phyloP scores from a whole-genome alignment of 64 coral and sea anemone genomes.

The Orbicella faveolata region DNA sequence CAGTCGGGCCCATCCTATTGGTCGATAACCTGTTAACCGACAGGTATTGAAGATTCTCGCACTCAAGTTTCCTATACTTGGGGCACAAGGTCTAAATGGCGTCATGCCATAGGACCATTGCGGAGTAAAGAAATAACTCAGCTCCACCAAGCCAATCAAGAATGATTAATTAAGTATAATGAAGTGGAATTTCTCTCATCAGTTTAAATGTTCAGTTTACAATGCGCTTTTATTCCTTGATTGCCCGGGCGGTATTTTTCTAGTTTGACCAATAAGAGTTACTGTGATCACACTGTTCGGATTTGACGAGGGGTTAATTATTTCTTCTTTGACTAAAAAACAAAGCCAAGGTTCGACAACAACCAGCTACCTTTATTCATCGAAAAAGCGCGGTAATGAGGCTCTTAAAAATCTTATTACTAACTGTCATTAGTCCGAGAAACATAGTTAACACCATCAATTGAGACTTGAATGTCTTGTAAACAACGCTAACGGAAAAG shows the following conservation, averaged over 20 bases:
- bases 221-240: slow-evolving; percentile 28
- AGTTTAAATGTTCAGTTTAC: slow-evolving; percentile 5
- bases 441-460: background rate
- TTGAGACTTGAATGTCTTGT: too few species aligned
- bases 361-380: background rate
- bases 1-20: slow-evolving; percentile 58
- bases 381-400: background rate
- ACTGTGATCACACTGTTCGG: background rate
- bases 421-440: too few species aligned
- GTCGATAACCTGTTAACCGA: slow-evolving; percentile 54
- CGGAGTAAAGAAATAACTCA: background rate
- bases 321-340: background rate
- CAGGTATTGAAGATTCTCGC: slow-evolving; percentile 54
- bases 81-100: background rate
- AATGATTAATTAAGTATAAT: slow-evolving; percentile 20
- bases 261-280: background rate
- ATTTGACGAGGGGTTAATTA: slow-evolving; percentile 2
- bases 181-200: background rate
- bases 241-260: slow-evolving; percentile 15
- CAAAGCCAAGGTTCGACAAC: background rate
- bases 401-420: too few species aligned
- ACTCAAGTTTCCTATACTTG: slow-evolving; percentile 41
- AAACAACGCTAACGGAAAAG: too few species aligned
- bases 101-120: slow-evolving; percentile 6
- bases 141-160: slow-evolving; percentile 26